Base-by-base conservation (phyloP, 2,797 vertebrate species). In the Echiichthys vipera region DNA sequence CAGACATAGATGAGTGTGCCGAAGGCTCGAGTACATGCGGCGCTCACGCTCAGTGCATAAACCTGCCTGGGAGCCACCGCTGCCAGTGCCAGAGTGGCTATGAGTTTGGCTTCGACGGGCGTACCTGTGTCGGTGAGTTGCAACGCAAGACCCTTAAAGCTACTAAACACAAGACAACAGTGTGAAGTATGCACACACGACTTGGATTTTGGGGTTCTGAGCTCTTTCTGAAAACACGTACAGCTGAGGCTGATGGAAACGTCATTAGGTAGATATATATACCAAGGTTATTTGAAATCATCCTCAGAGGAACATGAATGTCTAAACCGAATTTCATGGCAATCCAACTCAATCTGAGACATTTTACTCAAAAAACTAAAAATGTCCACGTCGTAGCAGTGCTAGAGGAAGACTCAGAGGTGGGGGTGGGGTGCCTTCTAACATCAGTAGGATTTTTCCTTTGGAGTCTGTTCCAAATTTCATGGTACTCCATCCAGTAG, bases 1-100 rank as follows among this genome's bases (percentile, higher is more conserved):
- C 78, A 97, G 97, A 98, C 83, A 46, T 96, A n/a, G 93, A 98
- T n/a, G 97, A 98, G 87, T 98, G 97, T 77, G 88, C 86, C 0
- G 93, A 94, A 45, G 89, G 89, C 42, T 54, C 84, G 70, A 83
- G 84, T 22, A 89, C 71, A 20, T 99, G 97, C 0, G 94, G 96
- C 0, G 89, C 93, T 71, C 94, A 97, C 59, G 80, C 95, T 2
- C 14, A 92, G 69, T 99, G 98, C 39, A 32, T 95, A 66, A 99
- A 99, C 74, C 32, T 89, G 17, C 93, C 90, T 0, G 97, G 97
- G 2, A 96, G 94, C 86, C 94, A 96, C 88, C 91, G 92, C 62
- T 99, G 97, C 51, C 95, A 94, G 70, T 98, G 97, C 77, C 94
- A 80, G 77, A 61, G 24, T 0, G 96, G 97, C 2, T 96, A 94